Conservation (phyloP, 92 coral and sea anemone species). For the Phymanthus crucifer region DNA sequence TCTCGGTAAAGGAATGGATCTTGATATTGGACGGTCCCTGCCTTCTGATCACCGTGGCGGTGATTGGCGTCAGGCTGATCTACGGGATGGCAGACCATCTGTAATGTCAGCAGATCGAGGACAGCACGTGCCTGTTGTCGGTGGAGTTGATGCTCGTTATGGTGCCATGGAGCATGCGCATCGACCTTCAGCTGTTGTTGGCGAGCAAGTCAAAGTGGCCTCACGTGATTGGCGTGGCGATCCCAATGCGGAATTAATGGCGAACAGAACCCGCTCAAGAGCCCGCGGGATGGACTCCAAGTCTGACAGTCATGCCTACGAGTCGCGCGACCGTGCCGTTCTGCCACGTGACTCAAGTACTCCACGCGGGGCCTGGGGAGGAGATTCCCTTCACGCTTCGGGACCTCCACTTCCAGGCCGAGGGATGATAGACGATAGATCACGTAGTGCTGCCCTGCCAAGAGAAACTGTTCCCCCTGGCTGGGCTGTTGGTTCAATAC, state of each 20-base stretch:
- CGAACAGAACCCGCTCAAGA: conserved; percentile 76
- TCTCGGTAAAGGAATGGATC: conserved; percentile 57
- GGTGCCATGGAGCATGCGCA: conserved; percentile 63
- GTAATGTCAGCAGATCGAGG: conserved; percentile 61
- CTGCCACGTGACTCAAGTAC: conserved; percentile 70
- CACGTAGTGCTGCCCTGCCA: conserved; percentile 65
- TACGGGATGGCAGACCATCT: conserved; percentile 85
- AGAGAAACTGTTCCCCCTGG: conserved; percentile 65
- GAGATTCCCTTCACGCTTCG: conserved; percentile 55
- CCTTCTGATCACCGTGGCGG: conserved; percentile 54
- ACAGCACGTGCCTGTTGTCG: conserved; percentile 44
- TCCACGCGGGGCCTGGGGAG: conserved; percentile 85
- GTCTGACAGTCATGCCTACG: conserved; percentile 57
- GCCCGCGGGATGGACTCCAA: conserved; percentile 81
- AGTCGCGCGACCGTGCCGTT: conserved; percentile 81
- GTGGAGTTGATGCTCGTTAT: conserved; percentile 69
- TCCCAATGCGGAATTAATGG: conserved; percentile 68
- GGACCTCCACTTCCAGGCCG: conserved; percentile 62
- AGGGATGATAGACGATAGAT: conserved; percentile 63
- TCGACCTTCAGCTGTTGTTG: conserved; percentile 54
- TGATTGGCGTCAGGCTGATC: conserved; percentile 85
- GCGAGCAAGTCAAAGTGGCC: conserved; percentile 63
- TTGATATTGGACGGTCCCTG: conserved; percentile 37
- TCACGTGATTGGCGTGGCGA: conserved; percentile 87
- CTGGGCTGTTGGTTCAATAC: conserved; percentile 66